Percentiles rank a stretch among this genome's conserved stretches.
Conservation (phyloP, 2,888 invertebrate genomes). For the Scaptomyza polygonia region DNA sequence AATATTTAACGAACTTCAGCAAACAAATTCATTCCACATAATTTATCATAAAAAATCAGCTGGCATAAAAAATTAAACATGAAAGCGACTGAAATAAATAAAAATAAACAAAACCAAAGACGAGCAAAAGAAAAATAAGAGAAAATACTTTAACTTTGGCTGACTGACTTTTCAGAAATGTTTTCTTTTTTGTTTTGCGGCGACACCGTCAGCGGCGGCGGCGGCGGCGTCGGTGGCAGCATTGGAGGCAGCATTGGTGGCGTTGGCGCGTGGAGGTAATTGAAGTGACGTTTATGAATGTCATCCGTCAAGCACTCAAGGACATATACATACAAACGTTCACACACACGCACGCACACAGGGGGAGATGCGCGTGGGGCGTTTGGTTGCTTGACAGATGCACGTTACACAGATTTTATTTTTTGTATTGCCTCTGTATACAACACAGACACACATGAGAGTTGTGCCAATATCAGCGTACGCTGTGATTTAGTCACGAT, state of each 20-base stretch:
- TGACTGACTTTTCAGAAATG: constrained; percentile 71
- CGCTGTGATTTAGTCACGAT: neutral
- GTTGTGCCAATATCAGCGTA: constrained; percentile 1
- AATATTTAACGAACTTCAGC: neutral
- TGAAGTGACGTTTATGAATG: constrained; percentile 83
- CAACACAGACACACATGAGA: constrained; percentile 19
- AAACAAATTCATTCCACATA: neutral
- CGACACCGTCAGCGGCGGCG: constrained; percentile 32
- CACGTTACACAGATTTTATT: constrained; percentile 74
- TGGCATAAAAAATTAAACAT: constrained; percentile 6
- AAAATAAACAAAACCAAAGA: constrained; percentile 19
- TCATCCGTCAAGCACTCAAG: constrained; percentile 79
- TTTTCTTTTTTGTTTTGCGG: constrained; percentile 45
- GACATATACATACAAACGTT: constrained; percentile 73
- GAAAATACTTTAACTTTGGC: constrained; percentile 61
- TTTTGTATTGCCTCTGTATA: constrained; percentile 24
- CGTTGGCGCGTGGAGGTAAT: constrained; percentile 80
- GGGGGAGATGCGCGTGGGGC: constrained; percentile 60
- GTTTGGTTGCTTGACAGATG: constrained; percentile 75
- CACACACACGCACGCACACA: constrained; percentile 24
- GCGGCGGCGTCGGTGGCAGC: constrained; percentile 27
- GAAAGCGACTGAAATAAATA: constrained; percentile 5
- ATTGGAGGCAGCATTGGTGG: constrained; percentile 47
- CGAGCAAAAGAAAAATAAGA: constrained; percentile 19
- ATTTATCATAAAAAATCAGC: constrained; percentile 8